Evolutionary conservation across 1,140 invertebrate genomes (phyloP).

Genomic region (Aradophagus sp.): DNA sequence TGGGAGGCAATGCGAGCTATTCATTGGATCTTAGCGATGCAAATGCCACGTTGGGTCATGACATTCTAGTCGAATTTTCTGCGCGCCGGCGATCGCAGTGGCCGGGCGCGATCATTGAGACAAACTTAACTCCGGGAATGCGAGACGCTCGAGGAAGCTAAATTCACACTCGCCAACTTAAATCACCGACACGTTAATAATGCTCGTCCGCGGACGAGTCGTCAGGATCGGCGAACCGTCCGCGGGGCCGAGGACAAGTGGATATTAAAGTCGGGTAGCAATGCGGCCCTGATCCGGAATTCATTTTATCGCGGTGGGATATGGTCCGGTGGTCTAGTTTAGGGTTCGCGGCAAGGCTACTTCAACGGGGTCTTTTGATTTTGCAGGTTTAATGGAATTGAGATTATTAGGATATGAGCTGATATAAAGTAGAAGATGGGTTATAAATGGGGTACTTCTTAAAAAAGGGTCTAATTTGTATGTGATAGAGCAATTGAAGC

Average conservation of each 20-base stretch:
- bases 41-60: constrained; percentile 66
- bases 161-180: constrained; percentile 39
- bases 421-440: no score
- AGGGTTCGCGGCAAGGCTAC: background rate
- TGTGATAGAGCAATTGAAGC: no score
- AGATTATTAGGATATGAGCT: no score
- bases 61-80: constrained; percentile 66
- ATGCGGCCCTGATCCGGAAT: no score
- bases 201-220: background rate
- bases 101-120: constrained; percentile 47
- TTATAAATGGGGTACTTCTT: no score
- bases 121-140: constrained; percentile 51
- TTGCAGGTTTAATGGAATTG: no score
- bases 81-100: constrained; percentile 42
- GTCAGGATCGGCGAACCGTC: no score
- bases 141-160: constrained; percentile 41
- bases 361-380: background rate
- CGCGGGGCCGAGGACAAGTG: no score
- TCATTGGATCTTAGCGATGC: constrained; percentile 68
- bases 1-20: constrained; percentile 67
- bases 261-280: no score
- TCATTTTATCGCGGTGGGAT: no score
- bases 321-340: no score
- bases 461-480: no score
- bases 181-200: constrained; percentile 20